phyloP scores from a whole-genome alignment of 2,888 invertebrate species.

The Platynereis dumerilii region DNA sequence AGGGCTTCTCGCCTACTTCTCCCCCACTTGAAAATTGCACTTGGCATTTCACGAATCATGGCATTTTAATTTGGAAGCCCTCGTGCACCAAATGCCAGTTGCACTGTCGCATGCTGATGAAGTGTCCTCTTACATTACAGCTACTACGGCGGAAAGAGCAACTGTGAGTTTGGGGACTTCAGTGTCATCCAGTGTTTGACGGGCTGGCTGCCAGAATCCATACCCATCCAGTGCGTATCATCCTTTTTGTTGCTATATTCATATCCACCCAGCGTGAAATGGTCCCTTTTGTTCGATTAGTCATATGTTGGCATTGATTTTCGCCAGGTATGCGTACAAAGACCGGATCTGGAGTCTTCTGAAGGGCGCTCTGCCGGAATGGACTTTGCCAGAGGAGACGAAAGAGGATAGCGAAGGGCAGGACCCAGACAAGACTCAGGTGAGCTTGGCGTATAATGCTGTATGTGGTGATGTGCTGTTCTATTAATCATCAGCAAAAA shows the following conservation, averaged over 20 bases:
- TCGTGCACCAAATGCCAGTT: no score
- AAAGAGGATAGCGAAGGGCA: conserved; percentile 45
- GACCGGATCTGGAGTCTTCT: conserved; percentile 60
- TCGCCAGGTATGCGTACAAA: conserved; percentile 51
- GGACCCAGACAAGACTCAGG: neutral
- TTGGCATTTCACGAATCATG: no score
- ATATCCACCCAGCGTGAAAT: no score
- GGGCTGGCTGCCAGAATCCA: conserved; percentile 63
- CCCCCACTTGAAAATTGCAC: no score
- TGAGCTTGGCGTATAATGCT: no score
- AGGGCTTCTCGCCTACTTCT: no score
- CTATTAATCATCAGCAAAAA: no score
- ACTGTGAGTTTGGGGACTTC: conserved; percentile 62
- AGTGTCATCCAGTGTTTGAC: conserved; percentile 61
- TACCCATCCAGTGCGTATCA: conserved; percentile 60
- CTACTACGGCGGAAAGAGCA: conserved; percentile 53
- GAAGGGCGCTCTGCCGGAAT: conserved; percentile 54
- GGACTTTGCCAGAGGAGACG: conserved; percentile 57
- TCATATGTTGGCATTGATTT: neutral
- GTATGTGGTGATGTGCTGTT: no score
- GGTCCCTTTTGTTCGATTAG: no score
- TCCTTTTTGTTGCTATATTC: neutral
- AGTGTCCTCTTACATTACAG: conserved; percentile 39
- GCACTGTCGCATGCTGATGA: no score
- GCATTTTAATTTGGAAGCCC: no score